A percentile compares a stretch with the other conserved stretches of the same genome.
Conservation (phyloP, 2,888 invertebrate species). For the Melanargia galathea region DNA sequence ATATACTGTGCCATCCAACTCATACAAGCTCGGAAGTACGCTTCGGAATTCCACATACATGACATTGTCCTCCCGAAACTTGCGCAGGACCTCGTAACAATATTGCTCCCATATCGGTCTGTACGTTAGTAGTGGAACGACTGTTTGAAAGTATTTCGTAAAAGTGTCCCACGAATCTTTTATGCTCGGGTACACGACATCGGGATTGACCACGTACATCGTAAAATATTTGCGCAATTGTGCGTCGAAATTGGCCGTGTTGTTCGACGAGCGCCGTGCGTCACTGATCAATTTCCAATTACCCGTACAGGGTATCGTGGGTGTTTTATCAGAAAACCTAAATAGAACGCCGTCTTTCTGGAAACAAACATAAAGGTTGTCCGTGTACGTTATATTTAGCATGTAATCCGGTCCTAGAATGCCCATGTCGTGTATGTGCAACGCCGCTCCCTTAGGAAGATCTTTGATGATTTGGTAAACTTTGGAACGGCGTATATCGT, state of each 20-base stretch:
- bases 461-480: slow-evolving; percentile 85
- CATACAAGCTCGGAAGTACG: slow-evolving; percentile 84
- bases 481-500: slow-evolving; percentile 82
- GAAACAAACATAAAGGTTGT: slow-evolving; percentile 82
- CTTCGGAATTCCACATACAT: slow-evolving; percentile 87
- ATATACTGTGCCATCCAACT: slow-evolving; percentile 83
- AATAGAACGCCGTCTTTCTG: slow-evolving; percentile 46
- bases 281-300: slow-evolving; percentile 76
- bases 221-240: slow-evolving; percentile 80
- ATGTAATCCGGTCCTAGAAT: slow-evolving; percentile 84
- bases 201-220: slow-evolving; percentile 76
- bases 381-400: slow-evolving; percentile 84
- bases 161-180: slow-evolving; percentile 84
- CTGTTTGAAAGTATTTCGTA: slow-evolving; percentile 76
- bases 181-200: slow-evolving; percentile 71
- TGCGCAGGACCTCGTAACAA: slow-evolving; percentile 83
- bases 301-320: slow-evolving; percentile 48
- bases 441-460: slow-evolving; percentile 89
- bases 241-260: slow-evolving; percentile 74
- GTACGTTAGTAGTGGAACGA: slow-evolving; percentile 81
- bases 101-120: slow-evolving; percentile 85
- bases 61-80: slow-evolving; percentile 85
- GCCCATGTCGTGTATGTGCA: slow-evolving; percentile 87
- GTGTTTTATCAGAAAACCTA: slow-evolving; percentile 56
- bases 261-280: slow-evolving; percentile 62